Evolutionary conservation across 1,140 invertebrate species (phyloP).

Genomic region (Oryzaephilus surinamensis): DNA sequence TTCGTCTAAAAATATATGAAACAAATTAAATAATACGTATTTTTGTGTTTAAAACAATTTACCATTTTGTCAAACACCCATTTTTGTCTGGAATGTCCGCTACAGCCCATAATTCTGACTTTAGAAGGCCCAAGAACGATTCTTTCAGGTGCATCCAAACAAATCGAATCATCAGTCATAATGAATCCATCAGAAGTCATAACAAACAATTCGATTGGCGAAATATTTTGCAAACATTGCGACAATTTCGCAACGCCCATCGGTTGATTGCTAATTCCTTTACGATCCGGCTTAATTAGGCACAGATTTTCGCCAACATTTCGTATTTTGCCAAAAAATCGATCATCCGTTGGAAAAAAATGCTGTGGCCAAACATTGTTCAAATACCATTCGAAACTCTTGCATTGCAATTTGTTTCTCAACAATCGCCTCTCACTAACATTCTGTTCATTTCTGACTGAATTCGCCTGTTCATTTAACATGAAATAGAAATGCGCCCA

Average conservation of each 20-base stretch:
- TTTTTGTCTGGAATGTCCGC: constrained; percentile 46
- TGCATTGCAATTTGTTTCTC: constrained; percentile 62
- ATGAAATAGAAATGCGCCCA: constrained; percentile 88
- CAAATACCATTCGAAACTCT: constrained; percentile 91
- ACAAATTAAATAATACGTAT: constrained; percentile 4
- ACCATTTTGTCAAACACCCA: constrained; percentile 51
- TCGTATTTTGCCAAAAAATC: constrained; percentile 70
- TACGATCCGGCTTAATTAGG: constrained; percentile 46
- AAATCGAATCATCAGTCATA: constrained; percentile 64
- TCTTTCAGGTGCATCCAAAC: constrained; percentile 54
- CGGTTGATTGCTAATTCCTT: constrained; percentile 46
- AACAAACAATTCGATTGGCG: constrained; percentile 63
- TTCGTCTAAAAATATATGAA: constrained; percentile 37
- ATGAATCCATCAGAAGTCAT: constrained; percentile 53
- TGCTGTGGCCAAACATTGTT: constrained; percentile 85
- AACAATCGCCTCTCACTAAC: constrained; percentile 39
- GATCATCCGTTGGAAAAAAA: constrained; percentile 73
- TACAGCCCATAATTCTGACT: constrained; percentile 58
- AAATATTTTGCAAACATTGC: constrained; percentile 39
- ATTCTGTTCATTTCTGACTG: constrained; percentile 52
- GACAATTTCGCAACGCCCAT: constrained; percentile 51
- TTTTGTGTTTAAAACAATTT: constrained; percentile 10
- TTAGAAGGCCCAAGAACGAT: constrained; percentile 40
- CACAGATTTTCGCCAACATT: constrained; percentile 45
- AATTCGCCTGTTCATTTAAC: constrained; percentile 48